Base-by-base conservation (phyloP, 2,888 invertebrate genomes). In the Acanthacorydalis orientalis region DNA sequence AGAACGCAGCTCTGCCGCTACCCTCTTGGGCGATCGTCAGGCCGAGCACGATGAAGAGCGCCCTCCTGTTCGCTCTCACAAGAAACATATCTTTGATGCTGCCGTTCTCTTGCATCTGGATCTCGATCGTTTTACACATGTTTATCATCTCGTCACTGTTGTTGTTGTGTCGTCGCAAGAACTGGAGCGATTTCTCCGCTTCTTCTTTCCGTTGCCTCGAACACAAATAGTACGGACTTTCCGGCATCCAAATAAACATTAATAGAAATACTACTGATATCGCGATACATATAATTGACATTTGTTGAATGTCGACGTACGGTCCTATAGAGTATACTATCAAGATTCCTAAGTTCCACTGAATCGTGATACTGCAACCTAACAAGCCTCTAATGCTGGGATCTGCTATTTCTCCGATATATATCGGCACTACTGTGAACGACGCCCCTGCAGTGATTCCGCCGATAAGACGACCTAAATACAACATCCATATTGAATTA, bases 351-450 rank as follows among this genome's bases (percentile, higher is more conserved):
- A 64, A 53, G 42, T 62, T 61, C 41, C 62, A 60, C 38, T 62
- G 61, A 50, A 63, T 57, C 38, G 64, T 62, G 32, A 70, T 63
- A 14, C 68, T 64, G 0, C 70, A 64, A 2, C 71, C 71, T 6
- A 74, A 56, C 8, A 67, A 63, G 0, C 73, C 74, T 9, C 74
- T 59, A 16, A 68, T 60, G 4, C 64, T 62, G 44, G 67, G 67
- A 34, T 70, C 67, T 0, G 72, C 65, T 16, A 70, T 68, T 56
- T 74, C 74, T 4, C 68, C 68, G 12, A 73, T 61, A 55, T 73
- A 75, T 40, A 72, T 65, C 0, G 72, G 68, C 1, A 64, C 64
- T 7, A 66, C 63, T 10, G 39, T 47, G 11, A 39, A 39, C 15
- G 39, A 38, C 11, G 38, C 38, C 1, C 47, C 47, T 6, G 35